Percentiles rank a stretch among this genome's conserved stretches.
Evolutionary conservation across 2,797 vertebrate species (phyloP).

Genomic region (Lithobates pipiens): DNA sequence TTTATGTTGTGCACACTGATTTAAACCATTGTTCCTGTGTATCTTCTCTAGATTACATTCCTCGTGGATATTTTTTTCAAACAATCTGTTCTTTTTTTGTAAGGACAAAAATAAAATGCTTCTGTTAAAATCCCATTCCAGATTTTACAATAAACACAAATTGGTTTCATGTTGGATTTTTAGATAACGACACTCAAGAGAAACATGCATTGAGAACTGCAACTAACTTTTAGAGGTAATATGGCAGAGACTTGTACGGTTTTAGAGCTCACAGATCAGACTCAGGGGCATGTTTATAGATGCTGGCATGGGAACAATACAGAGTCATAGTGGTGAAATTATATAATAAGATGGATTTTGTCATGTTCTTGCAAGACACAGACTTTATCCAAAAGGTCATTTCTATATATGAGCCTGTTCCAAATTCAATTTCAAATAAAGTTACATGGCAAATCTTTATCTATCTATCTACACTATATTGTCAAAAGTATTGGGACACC

Average conservation of each 20-base stretch:
- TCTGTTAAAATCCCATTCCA: constrained; percentile 46
- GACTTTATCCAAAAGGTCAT: constrained; percentile 11
- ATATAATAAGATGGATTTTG: constrained; percentile 25
- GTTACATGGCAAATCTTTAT: too few relatives aligned
- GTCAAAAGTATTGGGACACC: too few relatives aligned
- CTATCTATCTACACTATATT: too few relatives aligned
- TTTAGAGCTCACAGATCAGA: constrained; percentile 41
- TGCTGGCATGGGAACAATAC: constrained; percentile 19
- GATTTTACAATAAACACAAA: constrained; percentile 59
- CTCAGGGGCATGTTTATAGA: constrained; percentile 38
- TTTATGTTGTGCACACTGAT: constrained; percentile 46
- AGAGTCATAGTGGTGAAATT: constrained; percentile 33
- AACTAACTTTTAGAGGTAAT: constrained; percentile 54
- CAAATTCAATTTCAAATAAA: neutral
- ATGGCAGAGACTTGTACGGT: constrained; percentile 37
- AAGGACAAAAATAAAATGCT: constrained; percentile 48
- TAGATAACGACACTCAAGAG: constrained; percentile 56
- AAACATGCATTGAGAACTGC: constrained; percentile 48
- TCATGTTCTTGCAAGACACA: constrained; percentile 7
- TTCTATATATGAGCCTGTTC: constrained; percentile 7
- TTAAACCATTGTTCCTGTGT: constrained; percentile 33
- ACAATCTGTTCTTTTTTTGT: constrained; percentile 58
- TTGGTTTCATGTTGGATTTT: constrained; percentile 56
- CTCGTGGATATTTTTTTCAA: constrained; percentile 50
- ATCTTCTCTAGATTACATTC: constrained; percentile 48